Conservation (phyloP, 92 coral and sea anemone species). For the Zoanthus gigantus region DNA sequence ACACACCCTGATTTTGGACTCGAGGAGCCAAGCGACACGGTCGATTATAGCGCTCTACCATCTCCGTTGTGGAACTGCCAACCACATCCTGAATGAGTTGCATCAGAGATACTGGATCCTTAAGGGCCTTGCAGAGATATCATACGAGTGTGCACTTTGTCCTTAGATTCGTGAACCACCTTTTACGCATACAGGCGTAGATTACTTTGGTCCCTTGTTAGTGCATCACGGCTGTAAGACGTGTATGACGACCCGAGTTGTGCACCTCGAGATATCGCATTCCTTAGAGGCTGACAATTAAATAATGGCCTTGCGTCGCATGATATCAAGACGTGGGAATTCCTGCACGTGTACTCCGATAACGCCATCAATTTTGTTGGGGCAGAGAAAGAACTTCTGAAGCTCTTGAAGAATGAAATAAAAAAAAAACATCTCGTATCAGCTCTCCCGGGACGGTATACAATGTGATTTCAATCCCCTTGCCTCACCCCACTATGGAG, state of each 20-base stretch:
- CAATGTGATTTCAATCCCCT: no score
- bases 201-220: no score
- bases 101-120: conserved; percentile 28
- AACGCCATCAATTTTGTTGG: conserved; percentile 74
- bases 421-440: background rate
- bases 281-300: background rate
- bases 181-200: no score
- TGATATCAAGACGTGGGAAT: conserved; percentile 67
- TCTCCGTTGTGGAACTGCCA: conserved; percentile 46
- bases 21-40: conserved; percentile 25
- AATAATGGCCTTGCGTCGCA: conserved; percentile 63
- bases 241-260: conserved; percentile 41
- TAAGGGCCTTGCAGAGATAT: conserved; percentile 36
- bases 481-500: no score
- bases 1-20: conserved; percentile 56
- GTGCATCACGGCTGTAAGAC: no score
- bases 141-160: conserved; percentile 48
- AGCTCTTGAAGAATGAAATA: background rate
- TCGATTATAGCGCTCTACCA: conserved; percentile 27
- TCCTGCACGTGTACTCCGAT: conserved; percentile 68
- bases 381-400: conserved; percentile 52
- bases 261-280: conserved; percentile 49
- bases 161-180: background rate
- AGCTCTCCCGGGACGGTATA: no score
- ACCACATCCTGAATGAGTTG: conserved; percentile 53